These are phyloP conservation scores for Camelus bactrianus DNA, from an alignment of 2,113 vertebrate genomes.

Conservation along the genomic window DNA sequence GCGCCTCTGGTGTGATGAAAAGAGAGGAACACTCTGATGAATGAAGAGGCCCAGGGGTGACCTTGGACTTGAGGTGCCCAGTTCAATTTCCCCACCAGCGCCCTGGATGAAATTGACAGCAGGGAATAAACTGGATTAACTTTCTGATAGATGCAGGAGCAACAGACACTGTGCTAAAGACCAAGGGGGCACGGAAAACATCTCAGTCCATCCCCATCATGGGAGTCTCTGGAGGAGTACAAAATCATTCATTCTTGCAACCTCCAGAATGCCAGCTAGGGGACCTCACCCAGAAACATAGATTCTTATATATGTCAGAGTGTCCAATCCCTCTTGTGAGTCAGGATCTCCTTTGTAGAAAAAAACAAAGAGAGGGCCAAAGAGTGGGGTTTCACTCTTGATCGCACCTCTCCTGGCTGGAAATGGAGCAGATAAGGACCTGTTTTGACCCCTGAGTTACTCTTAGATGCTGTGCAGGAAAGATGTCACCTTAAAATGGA, in stretches of 20 bases:
- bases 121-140: not conserved
- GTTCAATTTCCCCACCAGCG: too few relatives aligned
- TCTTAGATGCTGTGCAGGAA: not conserved
- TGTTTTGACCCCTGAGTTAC: not conserved
- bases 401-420: not conserved
- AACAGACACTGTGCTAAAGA: not conserved
- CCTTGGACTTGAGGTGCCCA: too few relatives aligned
- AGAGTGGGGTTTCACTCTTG: not conserved
- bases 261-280: not conserved
- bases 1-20: not conserved
- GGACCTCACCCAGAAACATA: not conserved
- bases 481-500: not conserved
- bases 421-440: not conserved
- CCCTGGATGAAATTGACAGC: too few relatives aligned
- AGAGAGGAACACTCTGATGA: not conserved
- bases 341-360: not conserved
- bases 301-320: not conserved
- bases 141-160: not conserved
- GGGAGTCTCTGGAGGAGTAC: not conserved
- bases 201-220: not conserved
- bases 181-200: too few relatives aligned
- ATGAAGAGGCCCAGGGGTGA: not conserved
- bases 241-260: not conserved
- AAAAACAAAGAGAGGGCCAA: not conserved
- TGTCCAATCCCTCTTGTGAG: not conserved